phyloP scores from a whole-genome alignment of 2,888 invertebrate species.

The Xanthia togata region DNA sequence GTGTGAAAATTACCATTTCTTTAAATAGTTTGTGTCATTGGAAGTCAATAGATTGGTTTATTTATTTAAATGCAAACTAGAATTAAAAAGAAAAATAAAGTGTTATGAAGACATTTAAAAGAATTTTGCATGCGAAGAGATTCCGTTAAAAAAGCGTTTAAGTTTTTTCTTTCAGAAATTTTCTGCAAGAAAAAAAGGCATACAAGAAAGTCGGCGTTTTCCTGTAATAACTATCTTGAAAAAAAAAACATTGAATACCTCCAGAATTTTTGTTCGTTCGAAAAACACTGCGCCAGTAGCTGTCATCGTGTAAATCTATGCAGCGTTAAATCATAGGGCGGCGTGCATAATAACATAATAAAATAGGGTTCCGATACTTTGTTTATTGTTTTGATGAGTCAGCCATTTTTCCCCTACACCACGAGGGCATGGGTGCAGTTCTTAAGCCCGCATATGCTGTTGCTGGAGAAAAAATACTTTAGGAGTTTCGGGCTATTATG shows the following conservation, averaged over 20 bases:
- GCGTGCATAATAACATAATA: constrained; percentile 89
- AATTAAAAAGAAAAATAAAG: background rate
- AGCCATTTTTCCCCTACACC: constrained; percentile 83
- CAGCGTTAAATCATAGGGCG: constrained; percentile 89
- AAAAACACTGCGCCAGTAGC: constrained; percentile 40
- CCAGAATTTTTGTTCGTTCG: no score
- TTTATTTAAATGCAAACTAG: background rate
- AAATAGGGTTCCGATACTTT: constrained; percentile 89
- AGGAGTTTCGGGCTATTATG: background rate
- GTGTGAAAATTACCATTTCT: background rate
- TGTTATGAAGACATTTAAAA: background rate
- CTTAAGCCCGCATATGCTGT: constrained; percentile 83
- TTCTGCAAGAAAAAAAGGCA: background rate
- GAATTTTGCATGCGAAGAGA: background rate
- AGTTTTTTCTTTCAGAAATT: no score
- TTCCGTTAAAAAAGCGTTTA: background rate
- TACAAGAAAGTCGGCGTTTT: no score
- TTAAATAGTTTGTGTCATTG: background rate
- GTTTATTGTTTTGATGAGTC: constrained; percentile 91
- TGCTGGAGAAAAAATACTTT: constrained; percentile 76
- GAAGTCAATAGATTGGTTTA: background rate
- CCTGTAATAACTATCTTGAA: background rate
- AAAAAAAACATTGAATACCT: background rate
- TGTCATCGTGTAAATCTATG: constrained; percentile 77
- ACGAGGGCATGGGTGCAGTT: constrained; percentile 72